Evolutionary conservation across 2,888 invertebrate species (phyloP).

Genomic region (Sthenelais limicola): DNA sequence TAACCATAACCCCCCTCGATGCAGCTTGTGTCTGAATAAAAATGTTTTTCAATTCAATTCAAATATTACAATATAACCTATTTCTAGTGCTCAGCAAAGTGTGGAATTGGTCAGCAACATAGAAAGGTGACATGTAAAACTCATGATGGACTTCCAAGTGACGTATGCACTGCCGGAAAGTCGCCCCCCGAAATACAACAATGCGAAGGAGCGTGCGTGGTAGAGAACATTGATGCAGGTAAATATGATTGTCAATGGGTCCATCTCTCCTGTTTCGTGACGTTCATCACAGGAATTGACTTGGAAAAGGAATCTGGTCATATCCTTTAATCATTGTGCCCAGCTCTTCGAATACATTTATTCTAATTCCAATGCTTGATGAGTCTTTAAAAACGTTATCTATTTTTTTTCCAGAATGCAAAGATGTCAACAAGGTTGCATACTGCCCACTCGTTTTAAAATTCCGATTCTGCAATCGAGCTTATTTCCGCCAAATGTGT

Average conservation of each 20-base stretch:
- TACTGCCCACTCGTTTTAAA: slow-evolving; percentile 68
- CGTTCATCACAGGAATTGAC: too few species aligned
- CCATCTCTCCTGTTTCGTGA: too few species aligned
- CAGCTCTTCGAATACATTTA: too few species aligned
- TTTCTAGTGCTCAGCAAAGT: slow-evolving; percentile 63
- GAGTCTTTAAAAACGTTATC: too few species aligned
- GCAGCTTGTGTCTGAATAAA: too few species aligned
- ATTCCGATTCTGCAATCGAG: slow-evolving; percentile 64
- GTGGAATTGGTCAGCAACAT: slow-evolving; percentile 62
- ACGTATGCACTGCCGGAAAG: slow-evolving; percentile 54
- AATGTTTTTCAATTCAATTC: too few species aligned
- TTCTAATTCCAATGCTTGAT: too few species aligned
- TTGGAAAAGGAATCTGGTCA: too few species aligned
- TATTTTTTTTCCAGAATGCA: slow-evolving; percentile 56
- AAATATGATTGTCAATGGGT: too few species aligned
- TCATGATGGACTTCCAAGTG: slow-evolving; percentile 57
- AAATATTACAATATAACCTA: not conserved
- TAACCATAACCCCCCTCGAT: too few species aligned
- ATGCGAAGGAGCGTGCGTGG: slow-evolving; percentile 61
- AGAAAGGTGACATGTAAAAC: slow-evolving; percentile 64
- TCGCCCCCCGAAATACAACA: slow-evolving; percentile 56
- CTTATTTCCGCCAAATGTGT: slow-evolving; percentile 68
- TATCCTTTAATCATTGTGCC: too few species aligned
- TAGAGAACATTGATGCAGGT: slow-evolving; percentile 14
- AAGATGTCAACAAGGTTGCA: slow-evolving; percentile 65